These are phyloP conservation scores for Varroa destructor DNA, from an alignment of 1,140 invertebrate species.

Conservation along the genomic window DNA sequence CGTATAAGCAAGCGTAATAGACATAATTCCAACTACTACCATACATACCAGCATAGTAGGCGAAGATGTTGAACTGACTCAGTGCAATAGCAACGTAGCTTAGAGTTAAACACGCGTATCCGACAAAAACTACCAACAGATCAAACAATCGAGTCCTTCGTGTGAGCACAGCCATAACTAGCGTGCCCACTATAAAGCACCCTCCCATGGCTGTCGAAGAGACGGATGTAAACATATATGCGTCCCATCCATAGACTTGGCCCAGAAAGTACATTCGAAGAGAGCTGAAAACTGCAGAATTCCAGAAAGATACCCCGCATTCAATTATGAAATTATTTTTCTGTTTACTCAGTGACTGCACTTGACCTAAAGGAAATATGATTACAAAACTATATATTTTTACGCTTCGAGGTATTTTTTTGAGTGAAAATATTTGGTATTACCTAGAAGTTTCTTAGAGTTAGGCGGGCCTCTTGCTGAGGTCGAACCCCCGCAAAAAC, in stretches of 20 bases:
- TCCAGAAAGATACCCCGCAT: no score
- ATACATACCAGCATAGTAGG: conserved; percentile 10
- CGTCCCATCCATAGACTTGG: not conserved
- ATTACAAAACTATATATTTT: no score
- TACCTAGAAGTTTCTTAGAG: no score
- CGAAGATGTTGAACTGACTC: not conserved
- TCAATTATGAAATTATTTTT: no score
- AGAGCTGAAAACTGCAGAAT: conserved; percentile 1
- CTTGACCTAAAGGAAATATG: no score
- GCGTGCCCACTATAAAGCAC: not conserved
- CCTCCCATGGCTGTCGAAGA: not conserved
- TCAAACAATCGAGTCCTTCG: not conserved
- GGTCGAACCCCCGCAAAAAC: no score
- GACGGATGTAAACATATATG: not conserved
- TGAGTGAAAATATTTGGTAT: no score
- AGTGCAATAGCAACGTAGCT: not conserved
- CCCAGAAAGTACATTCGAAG: not conserved
- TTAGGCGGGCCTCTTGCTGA: no score
- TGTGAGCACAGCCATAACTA: not conserved
- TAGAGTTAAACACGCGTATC: not conserved
- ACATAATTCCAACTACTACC: not conserved
- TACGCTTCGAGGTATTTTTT: no score
- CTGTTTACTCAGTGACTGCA: no score
- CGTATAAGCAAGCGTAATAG: no score
- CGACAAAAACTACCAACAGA: not conserved